Evolutionary conservation across 2,888 invertebrate genomes (phyloP).

Genomic region (Formica aserva): DNA sequence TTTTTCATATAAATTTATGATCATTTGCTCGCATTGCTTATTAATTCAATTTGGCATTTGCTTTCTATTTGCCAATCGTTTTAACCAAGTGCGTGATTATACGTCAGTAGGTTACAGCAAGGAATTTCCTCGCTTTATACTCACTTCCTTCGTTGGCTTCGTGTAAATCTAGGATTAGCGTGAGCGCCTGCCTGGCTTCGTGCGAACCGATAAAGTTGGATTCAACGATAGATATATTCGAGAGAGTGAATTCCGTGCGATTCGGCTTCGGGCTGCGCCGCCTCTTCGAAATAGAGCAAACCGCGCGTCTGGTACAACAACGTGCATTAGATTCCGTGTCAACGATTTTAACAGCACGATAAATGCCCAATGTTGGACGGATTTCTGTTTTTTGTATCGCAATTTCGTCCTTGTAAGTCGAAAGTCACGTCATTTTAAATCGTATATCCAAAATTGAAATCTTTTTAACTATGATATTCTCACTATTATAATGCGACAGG

Average conservation of each 20-base stretch:
- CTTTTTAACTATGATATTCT: background rate
- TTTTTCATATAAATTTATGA: background rate
- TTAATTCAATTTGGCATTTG: background rate
- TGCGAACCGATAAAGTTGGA: constrained; percentile 41
- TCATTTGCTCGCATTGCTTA: background rate
- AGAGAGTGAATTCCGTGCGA: constrained; percentile 25
- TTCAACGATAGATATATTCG: constrained; percentile 45
- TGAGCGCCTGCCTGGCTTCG: constrained; percentile 20
- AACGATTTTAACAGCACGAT: constrained; percentile 9
- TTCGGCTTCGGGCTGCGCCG: background rate
- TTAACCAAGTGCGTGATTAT: background rate
- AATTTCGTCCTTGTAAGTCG: background rate
- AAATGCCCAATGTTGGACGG: background rate
- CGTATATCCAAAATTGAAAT: background rate
- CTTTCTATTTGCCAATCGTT: constrained; percentile 22
- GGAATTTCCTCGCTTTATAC: background rate
- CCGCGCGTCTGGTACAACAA: constrained; percentile 19
- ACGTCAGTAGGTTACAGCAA: constrained; percentile 10
- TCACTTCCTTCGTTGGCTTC: constrained; percentile 4
- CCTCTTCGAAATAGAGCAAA: constrained; percentile 18
- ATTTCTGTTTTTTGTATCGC: background rate
- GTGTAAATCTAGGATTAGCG: constrained; percentile 48
- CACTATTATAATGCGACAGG: background rate
- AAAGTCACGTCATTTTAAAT: background rate
- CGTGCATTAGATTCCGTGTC: constrained; percentile 16